phyloP scores from a whole-genome alignment of 2,888 invertebrate genomes.

The Drepana falcataria region DNA sequence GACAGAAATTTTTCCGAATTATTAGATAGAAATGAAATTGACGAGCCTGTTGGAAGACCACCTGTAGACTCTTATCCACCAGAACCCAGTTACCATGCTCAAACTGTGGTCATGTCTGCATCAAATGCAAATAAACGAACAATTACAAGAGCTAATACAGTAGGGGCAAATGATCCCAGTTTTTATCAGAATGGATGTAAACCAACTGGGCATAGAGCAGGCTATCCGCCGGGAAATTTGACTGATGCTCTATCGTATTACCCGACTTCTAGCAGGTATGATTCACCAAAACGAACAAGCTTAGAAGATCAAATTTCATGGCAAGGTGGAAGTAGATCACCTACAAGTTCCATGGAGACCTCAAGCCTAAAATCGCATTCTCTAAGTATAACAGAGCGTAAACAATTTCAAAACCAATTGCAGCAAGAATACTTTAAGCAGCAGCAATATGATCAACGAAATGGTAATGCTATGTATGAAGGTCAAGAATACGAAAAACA shows the following conservation, averaged over 20 bases:
- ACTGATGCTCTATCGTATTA: constrained; percentile 91
- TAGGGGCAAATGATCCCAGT: constrained; percentile 71
- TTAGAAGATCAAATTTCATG: constrained; percentile 81
- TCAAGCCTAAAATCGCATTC: constrained; percentile 79
- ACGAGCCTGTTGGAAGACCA: constrained; percentile 49
- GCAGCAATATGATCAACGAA: constrained; percentile 75
- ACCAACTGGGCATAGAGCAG: constrained; percentile 80
- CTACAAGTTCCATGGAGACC: constrained; percentile 81
- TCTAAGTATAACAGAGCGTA: constrained; percentile 74
- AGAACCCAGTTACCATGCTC: constrained; percentile 78
- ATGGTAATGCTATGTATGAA: constrained; percentile 62
- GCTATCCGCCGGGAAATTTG: constrained; percentile 84
- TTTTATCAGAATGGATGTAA: constrained; percentile 83
- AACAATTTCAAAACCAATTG: constrained; percentile 74
- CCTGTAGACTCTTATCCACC: constrained; percentile 70
- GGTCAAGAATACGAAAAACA: constrained; percentile 55
- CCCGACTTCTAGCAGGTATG: constrained; percentile 83
- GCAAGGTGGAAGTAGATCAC: constrained; percentile 78
- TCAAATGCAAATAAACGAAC: constrained; percentile 61
- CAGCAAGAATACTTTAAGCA: constrained; percentile 76
- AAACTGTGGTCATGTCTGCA: constrained; percentile 72
- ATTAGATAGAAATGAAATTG: constrained; percentile 80
- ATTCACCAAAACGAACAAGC: constrained; percentile 74
- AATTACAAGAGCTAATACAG: constrained; percentile 80
- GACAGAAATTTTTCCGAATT: constrained; percentile 83